Evolutionary conservation across 2,113 vertebrate genomes (phyloP), one percentile per base, ranked within the genome.

Genomic region (Cromileptes altivelis): DNA sequence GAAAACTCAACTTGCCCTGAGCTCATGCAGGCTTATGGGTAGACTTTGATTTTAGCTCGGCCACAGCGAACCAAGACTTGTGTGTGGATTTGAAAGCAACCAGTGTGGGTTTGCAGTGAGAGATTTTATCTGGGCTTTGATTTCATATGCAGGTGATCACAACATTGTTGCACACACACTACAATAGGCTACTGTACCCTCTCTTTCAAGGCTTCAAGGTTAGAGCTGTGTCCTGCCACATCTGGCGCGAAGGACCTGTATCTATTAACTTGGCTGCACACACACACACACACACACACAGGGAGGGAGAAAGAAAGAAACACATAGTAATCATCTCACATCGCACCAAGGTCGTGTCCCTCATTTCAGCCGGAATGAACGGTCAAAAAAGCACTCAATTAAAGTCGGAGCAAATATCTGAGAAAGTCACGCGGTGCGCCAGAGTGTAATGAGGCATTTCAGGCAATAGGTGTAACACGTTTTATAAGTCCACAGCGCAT

Each of bases 351-450:
- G 93, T 93, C 88, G n/a, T 61, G 78, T 85, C 64, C 78, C 87
- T 91, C 75, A 70, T 91, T 89, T 83, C 64, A 83, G 82, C 63
- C 40, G 4, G 75, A 84, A 64, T 47, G 68, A 71, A 55, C 49
- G 70, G 88, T 88, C 77, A 89, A 86, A 90, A 85, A 87, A 88
- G 47, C 75, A 64, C 79, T 92, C 81, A 76, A 82, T 91, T 86
- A 87, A 89, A 79, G 75, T 73, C 67, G 21, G 65, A 67, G 84
- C 75, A 81, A 82, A 89, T 70, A 70, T 82, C 70, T 53, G 58
- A 75, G 86, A 73, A 78, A 81, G 77, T 49, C 77, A 60, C 67
- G 56, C 61, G 14, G 23, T 30, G 25, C 45, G 12, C 23, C 65
- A 45, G 55, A 56, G 30, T 62, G 80, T 81, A 79, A 82, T 68